These are phyloP conservation scores for Griposia aprilina DNA, from an alignment of 2,888 invertebrate species.

Conservation along the genomic window DNA sequence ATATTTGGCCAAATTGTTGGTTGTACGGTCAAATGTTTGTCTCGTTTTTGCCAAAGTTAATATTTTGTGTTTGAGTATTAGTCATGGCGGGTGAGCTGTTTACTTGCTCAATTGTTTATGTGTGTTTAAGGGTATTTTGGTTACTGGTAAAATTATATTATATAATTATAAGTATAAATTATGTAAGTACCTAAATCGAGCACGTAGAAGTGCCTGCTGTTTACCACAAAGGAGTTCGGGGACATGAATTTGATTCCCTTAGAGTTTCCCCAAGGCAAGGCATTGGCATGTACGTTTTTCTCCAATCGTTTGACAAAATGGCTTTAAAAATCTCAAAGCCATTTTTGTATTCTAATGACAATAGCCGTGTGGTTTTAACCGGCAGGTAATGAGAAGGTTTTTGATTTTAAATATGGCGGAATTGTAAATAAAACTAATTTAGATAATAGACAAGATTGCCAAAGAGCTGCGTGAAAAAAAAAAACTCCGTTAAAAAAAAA, in stretches of 20 bases:
- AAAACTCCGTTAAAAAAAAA: too few relatives aligned
- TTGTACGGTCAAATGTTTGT: slow-evolving; percentile 32
- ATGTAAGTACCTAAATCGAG: neutral
- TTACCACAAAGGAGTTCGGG: too few relatives aligned
- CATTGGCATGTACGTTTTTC: neutral
- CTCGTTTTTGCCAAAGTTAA: slow-evolving; percentile 28
- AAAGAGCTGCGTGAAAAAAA: neutral
- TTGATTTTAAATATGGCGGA: neutral
- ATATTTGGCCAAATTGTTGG: slow-evolving; percentile 34
- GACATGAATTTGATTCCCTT: neutral
- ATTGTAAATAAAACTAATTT: too few relatives aligned
- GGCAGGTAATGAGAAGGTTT: neutral
- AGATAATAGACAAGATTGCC: neutral
- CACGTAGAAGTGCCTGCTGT: neutral
- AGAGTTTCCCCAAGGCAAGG: neutral
- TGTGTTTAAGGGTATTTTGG: slow-evolving; percentile 9
- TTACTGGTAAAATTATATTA: slow-evolving; percentile 7
- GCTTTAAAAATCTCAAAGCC: neutral
- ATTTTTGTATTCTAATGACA: neutral
- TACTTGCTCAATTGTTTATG: slow-evolving; percentile 24
- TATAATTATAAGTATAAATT: too few relatives aligned
- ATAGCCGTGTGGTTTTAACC: neutral
- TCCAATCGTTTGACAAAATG: too few relatives aligned
- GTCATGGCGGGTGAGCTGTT: slow-evolving; percentile 18
- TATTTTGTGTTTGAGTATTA: slow-evolving; percentile 44